These are phyloP conservation scores for Bellardia pandia DNA, from an alignment of 2,888 invertebrate genomes.

Conservation along the genomic window DNA sequence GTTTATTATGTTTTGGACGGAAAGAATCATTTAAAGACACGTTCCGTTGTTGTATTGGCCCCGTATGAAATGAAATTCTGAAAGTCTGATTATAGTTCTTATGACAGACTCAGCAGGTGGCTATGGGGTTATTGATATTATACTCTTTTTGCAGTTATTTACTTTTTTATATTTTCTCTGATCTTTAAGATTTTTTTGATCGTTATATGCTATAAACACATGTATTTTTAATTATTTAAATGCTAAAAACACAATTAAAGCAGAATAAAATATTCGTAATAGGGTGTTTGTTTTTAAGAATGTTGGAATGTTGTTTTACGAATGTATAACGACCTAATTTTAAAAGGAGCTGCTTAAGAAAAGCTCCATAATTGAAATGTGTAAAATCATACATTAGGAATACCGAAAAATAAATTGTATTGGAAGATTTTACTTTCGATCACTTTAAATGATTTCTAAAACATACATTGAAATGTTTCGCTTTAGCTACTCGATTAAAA, in stretches of 20 bases:
- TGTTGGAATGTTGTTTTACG: not conserved
- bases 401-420: too few relatives aligned
- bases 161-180: slow-evolving; percentile 31
- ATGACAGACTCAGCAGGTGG: slow-evolving; percentile 80
- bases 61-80: slow-evolving; percentile 50
- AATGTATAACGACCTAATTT: not conserved
- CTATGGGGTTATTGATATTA: slow-evolving; percentile 68
- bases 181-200: slow-evolving; percentile 56
- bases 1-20: slow-evolving; percentile 12
- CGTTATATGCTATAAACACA: slow-evolving; percentile 62
- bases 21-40: slow-evolving; percentile 60
- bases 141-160: slow-evolving; percentile 48
- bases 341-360: too few relatives aligned
- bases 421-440: too few relatives aligned
- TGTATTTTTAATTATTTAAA: slow-evolving; percentile 66
- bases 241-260: slow-evolving; percentile 57
- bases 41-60: slow-evolving; percentile 51
- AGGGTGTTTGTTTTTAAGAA: not conserved
- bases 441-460: too few relatives aligned
- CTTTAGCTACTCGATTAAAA: not conserved
- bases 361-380: too few relatives aligned
- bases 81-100: slow-evolving; percentile 75
- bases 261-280: slow-evolving; percentile 22
- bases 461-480: too few relatives aligned
- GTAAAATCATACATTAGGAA: too few relatives aligned